Evolutionary conservation across 2,797 vertebrate species (phyloP).

Genomic region (Molossus alvarezi): DNA sequence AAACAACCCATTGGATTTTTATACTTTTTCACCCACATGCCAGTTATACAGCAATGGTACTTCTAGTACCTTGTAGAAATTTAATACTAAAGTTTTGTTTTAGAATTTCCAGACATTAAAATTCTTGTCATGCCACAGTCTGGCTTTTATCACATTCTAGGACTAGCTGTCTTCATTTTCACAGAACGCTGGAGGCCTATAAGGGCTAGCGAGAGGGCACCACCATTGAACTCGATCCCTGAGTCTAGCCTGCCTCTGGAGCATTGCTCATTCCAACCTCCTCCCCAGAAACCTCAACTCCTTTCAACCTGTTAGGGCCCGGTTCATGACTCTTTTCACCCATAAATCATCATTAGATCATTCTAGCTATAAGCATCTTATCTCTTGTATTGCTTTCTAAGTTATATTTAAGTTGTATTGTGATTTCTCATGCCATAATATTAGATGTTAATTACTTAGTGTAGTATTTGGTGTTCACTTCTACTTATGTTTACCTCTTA

Average conservation of each 20-base stretch:
- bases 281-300: background rate
- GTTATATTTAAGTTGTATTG: constrained; percentile 6
- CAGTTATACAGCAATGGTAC: background rate
- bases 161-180: constrained; percentile 4
- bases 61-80: constrained; percentile 26
- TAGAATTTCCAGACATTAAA: constrained; percentile 15
- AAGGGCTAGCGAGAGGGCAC: background rate
- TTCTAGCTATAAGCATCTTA: background rate
- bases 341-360: background rate
- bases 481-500: constrained; percentile 10
- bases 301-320: background rate
- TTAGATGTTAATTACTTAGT: background rate
- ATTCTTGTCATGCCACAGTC: constrained; percentile 30
- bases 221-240: background rate
- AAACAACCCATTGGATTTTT: constrained; percentile 21
- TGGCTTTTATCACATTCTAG: background rate
- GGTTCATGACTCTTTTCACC: background rate
- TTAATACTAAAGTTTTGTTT: constrained; percentile 31
- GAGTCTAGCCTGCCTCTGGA: background rate
- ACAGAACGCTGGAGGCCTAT: background rate
- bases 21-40: background rate
- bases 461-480: background rate
- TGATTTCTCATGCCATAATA: background rate
- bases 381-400: background rate
- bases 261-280: background rate